Evolutionary conservation across 1,140 invertebrate species (phyloP).

Genomic region (Rhizoglyphus robini): DNA sequence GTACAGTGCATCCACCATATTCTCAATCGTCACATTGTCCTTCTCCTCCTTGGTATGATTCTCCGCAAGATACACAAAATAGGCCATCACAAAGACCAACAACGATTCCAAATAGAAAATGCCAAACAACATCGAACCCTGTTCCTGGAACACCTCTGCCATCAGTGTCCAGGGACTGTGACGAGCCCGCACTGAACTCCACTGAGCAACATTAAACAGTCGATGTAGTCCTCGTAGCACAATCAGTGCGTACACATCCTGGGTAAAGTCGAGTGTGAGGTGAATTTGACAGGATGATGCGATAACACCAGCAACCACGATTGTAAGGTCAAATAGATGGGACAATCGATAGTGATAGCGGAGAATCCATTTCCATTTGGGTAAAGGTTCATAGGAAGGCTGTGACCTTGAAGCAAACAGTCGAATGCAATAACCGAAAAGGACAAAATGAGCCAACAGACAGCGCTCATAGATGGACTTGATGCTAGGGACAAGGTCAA

Average conservation of each 20-base stretch:
- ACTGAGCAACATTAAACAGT: constrained; percentile 4
- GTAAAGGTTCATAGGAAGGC: not conserved
- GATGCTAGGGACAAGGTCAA: not conserved
- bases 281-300: not conserved
- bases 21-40: not conserved
- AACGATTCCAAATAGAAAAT: constrained; percentile 5
- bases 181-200: not conserved
- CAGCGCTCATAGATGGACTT: not conserved
- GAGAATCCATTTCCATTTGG: not conserved
- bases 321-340: not conserved
- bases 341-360: not conserved
- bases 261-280: not conserved
- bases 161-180: not conserved
- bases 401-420: not conserved
- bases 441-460: not conserved
- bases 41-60: not conserved
- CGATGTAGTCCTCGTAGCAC: constrained; percentile 9
- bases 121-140: not conserved
- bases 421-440: not conserved
- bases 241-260: constrained; percentile 7
- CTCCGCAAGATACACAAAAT: constrained; percentile 1
- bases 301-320: not conserved
- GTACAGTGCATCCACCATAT: not conserved
- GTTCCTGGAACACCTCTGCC: not conserved
- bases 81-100: not conserved